Conservation (phyloP, 2,797 vertebrate species). For the Falco novaeseelandiae region DNA sequence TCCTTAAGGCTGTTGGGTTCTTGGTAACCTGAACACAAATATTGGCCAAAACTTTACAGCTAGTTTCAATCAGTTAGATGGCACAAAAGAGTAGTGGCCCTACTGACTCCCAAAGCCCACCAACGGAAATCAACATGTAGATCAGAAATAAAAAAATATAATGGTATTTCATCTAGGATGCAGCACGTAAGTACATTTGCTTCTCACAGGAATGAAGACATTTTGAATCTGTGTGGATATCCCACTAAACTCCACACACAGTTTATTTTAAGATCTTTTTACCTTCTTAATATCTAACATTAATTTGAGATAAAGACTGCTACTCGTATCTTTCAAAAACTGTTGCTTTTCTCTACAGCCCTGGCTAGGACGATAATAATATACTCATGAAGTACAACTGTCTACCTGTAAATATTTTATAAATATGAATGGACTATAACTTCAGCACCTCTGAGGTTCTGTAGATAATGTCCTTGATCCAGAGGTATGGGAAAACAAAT, state of each 20-base stretch:
- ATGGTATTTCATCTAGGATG: background rate
- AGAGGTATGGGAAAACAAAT: background rate
- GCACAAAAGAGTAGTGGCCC: background rate
- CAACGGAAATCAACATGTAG: background rate
- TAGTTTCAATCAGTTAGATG: background rate
- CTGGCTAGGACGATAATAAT: background rate
- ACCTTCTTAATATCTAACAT: background rate
- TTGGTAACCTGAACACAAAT: background rate
- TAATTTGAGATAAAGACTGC: background rate
- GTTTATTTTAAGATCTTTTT: background rate
- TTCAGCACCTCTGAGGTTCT: background rate
- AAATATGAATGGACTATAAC: background rate
- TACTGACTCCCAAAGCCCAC: background rate
- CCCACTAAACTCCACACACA: background rate
- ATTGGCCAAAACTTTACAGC: background rate
- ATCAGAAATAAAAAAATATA: background rate
- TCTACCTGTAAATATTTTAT: background rate
- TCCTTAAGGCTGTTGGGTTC: background rate
- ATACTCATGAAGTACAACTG: background rate
- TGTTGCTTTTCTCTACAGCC: background rate
- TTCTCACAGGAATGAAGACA: background rate
- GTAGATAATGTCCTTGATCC: background rate
- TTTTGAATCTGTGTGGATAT: background rate
- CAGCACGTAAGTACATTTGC: background rate
- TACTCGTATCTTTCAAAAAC: background rate